Evolutionary conservation across 2,113 vertebrate species (phyloP), one percentile per base, ranked within the genome.

Genomic region (Alligator mississippiensis): DNA sequence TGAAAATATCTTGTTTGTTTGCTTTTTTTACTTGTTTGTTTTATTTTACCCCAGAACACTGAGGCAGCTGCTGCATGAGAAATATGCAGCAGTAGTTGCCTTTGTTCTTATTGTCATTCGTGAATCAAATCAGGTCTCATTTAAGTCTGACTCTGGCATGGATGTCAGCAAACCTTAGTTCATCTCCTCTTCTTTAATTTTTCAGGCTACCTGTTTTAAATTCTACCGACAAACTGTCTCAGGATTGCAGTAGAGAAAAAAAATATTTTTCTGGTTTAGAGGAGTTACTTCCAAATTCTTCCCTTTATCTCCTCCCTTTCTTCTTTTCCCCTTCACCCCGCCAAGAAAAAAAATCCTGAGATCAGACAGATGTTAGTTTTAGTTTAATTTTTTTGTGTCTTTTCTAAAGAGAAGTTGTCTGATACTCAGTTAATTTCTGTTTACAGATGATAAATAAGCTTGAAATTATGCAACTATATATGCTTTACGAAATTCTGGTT

Each of bases 381-480:
- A 12, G 30, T 82, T 89, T 7, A 89, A n/a, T n/a, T 77, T 91
- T 47, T 92, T 12, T 4, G 10, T 88, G 24, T 11, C 75, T 92
- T 76, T 70, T 24, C 15, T 82, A 13, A 79, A 72, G 21, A 62
- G 47, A 17, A 74, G 14, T 75, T 82, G 87, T 92, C 18, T 11
- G 72, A 0, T 63, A 27, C 24, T 88, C 82, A 62, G 24, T 14
- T 14, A 17, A 15, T 13, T 77, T 91, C 34, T 28, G 7, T 78
- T n/a, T 88, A 30, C 95, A 94, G 57, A 9, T 14, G 47, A 88
- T 72, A 72, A 82, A 47, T 25, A 38, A 78, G 75, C 83, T 28
- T 24, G 18, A 3, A n/a, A 13, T 11, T 82, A 2, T 4, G 15
- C 0, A 2, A 38, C 55, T 90, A 30, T 74, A 1, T 0, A 22